Evolutionary conservation across 1,140 invertebrate species (phyloP).

Genomic region (Ditylenchus dipsaci): DNA sequence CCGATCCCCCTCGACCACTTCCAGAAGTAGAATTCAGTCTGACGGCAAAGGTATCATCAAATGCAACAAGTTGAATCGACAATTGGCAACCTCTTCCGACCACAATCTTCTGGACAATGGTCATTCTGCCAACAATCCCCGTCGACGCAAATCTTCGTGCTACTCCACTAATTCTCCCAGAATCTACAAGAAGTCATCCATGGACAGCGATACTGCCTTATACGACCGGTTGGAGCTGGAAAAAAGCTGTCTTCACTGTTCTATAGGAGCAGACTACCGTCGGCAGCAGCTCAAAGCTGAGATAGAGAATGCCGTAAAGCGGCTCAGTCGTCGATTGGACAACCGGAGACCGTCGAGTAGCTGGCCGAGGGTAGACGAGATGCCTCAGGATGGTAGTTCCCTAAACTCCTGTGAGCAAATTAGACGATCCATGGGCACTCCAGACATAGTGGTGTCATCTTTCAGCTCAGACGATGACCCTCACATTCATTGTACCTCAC

Average conservation of each 20-base stretch:
- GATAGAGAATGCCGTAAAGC: slow-evolving; percentile 54
- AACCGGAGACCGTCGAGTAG: slow-evolving; percentile 30
- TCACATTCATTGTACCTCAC: not conserved
- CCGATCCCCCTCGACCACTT: slow-evolving; percentile 41
- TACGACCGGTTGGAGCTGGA: slow-evolving; percentile 29
- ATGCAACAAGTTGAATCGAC: not conserved
- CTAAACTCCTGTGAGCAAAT: slow-evolving; percentile 15
- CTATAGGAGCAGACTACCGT: slow-evolving; percentile 40
- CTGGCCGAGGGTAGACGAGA: not conserved
- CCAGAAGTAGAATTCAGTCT: slow-evolving; percentile 50
- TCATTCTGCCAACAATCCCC: not conserved
- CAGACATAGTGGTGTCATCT: slow-evolving; percentile 55
- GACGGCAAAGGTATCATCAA: slow-evolving; percentile 43
- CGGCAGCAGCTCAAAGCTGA: slow-evolving; percentile 42
- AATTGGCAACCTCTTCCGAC: not conserved
- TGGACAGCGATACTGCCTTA: not conserved
- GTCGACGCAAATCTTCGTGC: not conserved
- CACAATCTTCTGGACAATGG: not conserved
- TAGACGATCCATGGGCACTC: slow-evolving; percentile 44
- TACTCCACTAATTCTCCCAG: not conserved
- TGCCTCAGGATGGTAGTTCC: not conserved
- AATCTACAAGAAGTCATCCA: not conserved
- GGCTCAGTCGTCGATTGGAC: slow-evolving; percentile 45
- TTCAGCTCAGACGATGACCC: slow-evolving; percentile 56
- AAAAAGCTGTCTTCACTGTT: slow-evolving; percentile 46